Percentiles rank a stretch among this genome's conserved stretches.
phyloP scores from a whole-genome alignment of 1,140 invertebrate species.

The Asobara japonica region DNA sequence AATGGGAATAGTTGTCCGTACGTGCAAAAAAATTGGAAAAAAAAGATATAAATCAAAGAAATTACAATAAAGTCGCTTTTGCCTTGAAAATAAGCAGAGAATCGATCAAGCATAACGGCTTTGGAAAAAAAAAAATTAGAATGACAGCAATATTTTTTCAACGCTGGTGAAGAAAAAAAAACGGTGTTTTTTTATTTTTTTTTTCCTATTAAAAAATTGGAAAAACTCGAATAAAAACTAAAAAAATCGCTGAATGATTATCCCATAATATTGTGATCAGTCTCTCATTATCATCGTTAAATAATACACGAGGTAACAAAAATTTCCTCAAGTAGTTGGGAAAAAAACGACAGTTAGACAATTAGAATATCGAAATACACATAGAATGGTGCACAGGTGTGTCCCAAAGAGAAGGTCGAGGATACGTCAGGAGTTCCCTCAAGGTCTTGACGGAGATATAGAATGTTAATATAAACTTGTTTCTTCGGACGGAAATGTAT shows the following conservation, averaged over 20 bases:
- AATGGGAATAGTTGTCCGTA: background rate
- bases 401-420: constrained; percentile 23
- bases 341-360: background rate
- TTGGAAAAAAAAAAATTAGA: constrained; percentile 10
- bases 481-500: background rate
- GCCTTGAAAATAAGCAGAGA: constrained; percentile 10
- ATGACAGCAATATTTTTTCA: background rate
- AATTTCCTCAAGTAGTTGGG: background rate
- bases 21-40: background rate
- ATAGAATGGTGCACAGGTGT: background rate
- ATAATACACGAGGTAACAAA: background rate
- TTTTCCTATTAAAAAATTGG: background rate
- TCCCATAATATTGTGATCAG: too few relatives aligned
- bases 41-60: background rate
- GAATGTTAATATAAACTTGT: background rate
- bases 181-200: too few relatives aligned
- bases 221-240: too few relatives aligned
- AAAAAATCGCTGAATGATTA: too few relatives aligned
- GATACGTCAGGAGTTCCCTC: constrained; percentile 15
- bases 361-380: background rate
- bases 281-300: background rate
- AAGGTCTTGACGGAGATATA: background rate
- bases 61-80: background rate
- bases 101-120: constrained; percentile 5
- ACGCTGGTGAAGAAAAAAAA: background rate